A percentile compares a stretch with the other conserved stretches of the same genome.
phyloP scores from a whole-genome alignment of 2,888 invertebrate genomes.

The Argyresthia goedartella region DNA sequence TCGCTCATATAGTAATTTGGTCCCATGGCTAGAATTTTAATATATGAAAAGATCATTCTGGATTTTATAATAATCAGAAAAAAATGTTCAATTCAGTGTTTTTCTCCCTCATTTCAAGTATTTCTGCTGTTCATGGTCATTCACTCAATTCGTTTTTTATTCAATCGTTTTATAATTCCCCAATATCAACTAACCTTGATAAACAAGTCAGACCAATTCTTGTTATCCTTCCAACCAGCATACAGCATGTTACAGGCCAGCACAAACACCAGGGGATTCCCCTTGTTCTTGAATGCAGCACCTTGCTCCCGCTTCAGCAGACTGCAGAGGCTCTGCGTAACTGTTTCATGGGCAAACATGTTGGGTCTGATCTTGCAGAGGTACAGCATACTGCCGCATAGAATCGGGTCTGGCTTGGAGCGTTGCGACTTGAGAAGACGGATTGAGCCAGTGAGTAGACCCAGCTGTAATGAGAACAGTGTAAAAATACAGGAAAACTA shows the following conservation, averaged over 20 bases:
- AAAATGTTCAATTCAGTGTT: no score
- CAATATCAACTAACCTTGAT: no score
- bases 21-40: no score
- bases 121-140: no score
- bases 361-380: conserved; percentile 84
- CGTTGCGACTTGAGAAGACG: conserved; percentile 82
- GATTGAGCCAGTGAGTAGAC: conserved; percentile 89
- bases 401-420: conserved; percentile 85
- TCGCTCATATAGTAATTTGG: no score
- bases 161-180: no score
- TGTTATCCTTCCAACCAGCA: conserved; percentile 84
- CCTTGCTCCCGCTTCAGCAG: conserved; percentile 84
- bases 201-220: conserved; percentile 93
- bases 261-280: conserved; percentile 84
- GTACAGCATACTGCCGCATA: conserved; percentile 84
- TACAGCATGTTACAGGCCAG: conserved; percentile 87
- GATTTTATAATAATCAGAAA: no score
- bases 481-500: no score
- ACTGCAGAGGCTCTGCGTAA: conserved; percentile 84
- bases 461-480: conserved; percentile 58
- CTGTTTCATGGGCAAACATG: conserved; percentile 81
- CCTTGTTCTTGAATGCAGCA: conserved; percentile 80
- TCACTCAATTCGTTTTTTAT: no score
- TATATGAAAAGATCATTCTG: no score
- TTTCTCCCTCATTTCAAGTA: no score